Percentiles rank a stretch among this genome's conserved stretches.
Evolutionary conservation across 1,140 invertebrate genomes (phyloP).

Genomic region (Halyomorpha halys): DNA sequence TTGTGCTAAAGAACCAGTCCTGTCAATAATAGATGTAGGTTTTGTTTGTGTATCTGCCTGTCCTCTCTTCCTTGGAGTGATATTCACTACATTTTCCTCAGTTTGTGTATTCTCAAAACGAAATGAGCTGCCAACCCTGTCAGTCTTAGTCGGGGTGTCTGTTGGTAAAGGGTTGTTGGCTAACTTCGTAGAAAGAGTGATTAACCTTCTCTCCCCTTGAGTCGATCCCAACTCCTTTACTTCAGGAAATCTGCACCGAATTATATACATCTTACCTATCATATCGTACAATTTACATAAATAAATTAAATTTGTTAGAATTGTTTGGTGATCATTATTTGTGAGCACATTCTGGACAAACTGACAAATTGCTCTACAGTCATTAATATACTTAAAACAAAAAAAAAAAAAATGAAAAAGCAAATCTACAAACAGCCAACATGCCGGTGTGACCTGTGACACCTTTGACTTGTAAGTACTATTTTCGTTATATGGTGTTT

Average conservation of each 20-base stretch:
- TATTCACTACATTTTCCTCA: constrained; percentile 7
- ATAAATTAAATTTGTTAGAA: constrained; percentile 6
- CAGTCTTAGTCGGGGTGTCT: constrained; percentile 4
- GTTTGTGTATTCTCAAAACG: not conserved
- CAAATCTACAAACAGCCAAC: constrained; percentile 16
- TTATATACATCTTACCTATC: constrained; percentile 18
- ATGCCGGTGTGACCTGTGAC: constrained; percentile 15
- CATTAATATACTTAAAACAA: not conserved
- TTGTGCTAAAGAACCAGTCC: not conserved
- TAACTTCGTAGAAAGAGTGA: constrained; percentile 7
- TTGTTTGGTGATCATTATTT: not conserved
- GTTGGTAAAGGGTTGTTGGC: not conserved
- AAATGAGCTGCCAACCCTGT: not conserved
- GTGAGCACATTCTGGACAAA: constrained; percentile 8
- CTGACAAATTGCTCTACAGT: constrained; percentile 15
- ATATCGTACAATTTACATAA: constrained; percentile 9
- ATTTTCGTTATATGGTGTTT: not conserved
- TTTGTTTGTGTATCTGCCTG: not conserved
- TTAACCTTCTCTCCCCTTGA: constrained; percentile 16
- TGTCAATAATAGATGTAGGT: not conserved
- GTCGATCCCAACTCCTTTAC: constrained; percentile 11
- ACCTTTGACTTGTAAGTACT: constrained; percentile 10
- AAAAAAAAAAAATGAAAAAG: constrained; percentile 4
- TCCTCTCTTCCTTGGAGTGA: not conserved
- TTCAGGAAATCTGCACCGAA: constrained; percentile 18